Conservation (phyloP, 1,140 invertebrate species). For the Tetramorium parvispinum region DNA sequence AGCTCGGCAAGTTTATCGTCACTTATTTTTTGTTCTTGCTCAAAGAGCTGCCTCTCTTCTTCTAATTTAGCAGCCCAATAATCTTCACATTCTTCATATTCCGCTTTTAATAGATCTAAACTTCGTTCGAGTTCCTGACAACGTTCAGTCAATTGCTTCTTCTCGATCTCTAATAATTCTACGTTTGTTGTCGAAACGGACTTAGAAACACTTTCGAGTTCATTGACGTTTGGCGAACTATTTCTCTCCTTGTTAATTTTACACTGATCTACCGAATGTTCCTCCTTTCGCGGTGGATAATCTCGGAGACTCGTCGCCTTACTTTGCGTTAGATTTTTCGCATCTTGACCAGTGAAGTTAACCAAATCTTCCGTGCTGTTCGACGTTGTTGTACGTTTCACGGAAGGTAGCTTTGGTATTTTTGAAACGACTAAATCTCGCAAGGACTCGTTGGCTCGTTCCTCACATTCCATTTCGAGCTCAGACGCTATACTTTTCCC, state of each 20-base stretch:
- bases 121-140: conserved; percentile 90
- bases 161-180: conserved; percentile 81
- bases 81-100: conserved; percentile 94
- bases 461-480: conserved; percentile 75
- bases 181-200: conserved; percentile 4
- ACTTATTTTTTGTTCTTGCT: conserved; percentile 91
- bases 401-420: conserved; percentile 66
- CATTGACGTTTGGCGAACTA: conserved; percentile 10
- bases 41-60: conserved; percentile 91
- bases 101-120: conserved; percentile 90
- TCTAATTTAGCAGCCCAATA: conserved; percentile 93
- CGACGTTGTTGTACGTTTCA: conserved; percentile 55
- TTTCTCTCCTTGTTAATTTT: conserved; percentile 63
- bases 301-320: conserved; percentile 80
- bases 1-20: conserved; percentile 92
- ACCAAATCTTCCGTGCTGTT: conserved; percentile 68
- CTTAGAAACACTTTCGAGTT: conserved; percentile 45
- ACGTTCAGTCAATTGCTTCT: conserved; percentile 85
- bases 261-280: conserved; percentile 61
- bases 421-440: conserved; percentile 77
- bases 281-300: conserved; percentile 81
- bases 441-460: conserved; percentile 75
- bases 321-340: conserved; percentile 72
- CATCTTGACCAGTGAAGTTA: conserved; percentile 68
- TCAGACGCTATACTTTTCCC: conserved; percentile 67